A percentile compares a stretch with the other conserved stretches of the same genome.
Conservation (phyloP, 2,888 invertebrate genomes). For the Boloria euphrosyne region DNA sequence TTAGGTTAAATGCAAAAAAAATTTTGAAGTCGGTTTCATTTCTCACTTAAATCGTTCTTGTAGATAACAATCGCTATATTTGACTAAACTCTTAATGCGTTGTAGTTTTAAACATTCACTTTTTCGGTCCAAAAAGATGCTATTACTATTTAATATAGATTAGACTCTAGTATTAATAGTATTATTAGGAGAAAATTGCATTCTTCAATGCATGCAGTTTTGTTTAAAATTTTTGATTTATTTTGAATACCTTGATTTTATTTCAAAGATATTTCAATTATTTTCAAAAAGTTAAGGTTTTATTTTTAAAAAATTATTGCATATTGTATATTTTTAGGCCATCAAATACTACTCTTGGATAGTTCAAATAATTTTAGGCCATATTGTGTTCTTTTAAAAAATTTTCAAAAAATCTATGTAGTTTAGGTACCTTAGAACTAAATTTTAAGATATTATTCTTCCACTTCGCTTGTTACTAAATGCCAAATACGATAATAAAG, state of each 20-base stretch:
- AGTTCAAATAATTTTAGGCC: background rate
- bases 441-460: background rate
- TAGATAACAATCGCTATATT: background rate
- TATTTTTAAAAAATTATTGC: background rate
- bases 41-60: background rate
- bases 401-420: background rate
- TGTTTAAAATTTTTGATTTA: too few species aligned
- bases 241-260: background rate
- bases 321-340: too few species aligned
- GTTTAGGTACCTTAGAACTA: background rate
- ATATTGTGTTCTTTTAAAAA: background rate
- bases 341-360: too few species aligned
- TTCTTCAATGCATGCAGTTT: too few species aligned
- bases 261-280: background rate
- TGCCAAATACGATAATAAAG: slow-evolving; percentile 16
- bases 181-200: background rate
- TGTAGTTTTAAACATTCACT: slow-evolving; percentile 9
- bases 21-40: too few species aligned
- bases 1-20: too few species aligned
- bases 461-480: background rate
- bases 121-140: slow-evolving; percentile 37
- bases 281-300: background rate
- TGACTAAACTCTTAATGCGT: background rate
- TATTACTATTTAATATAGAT: slow-evolving; percentile 26
- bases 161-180: slow-evolving; percentile 5